phyloP scores from a whole-genome alignment of 2,113 vertebrate species.

The Aix galericulata region DNA sequence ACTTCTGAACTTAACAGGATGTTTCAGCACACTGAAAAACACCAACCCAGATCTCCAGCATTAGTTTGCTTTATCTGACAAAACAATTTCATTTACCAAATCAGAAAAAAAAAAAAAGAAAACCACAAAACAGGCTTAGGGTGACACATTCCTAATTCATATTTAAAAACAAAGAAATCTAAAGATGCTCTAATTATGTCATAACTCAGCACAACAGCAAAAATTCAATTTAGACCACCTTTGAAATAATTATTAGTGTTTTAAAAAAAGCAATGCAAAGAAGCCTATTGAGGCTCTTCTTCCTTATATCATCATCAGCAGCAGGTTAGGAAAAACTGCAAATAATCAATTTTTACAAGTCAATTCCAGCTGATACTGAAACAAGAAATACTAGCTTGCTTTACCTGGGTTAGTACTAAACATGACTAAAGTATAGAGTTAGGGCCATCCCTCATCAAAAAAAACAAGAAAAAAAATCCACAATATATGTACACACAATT shows the following conservation, averaged over 20 bases:
- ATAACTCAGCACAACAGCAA: not conserved
- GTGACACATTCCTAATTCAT: not conserved
- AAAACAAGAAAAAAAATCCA: not conserved
- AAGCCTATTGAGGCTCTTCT: not conserved
- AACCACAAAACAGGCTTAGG: not conserved
- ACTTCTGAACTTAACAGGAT: not conserved
- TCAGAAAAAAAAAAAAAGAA: not conserved
- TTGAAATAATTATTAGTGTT: not conserved
- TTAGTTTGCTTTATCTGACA: not conserved
- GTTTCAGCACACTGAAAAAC: too few species aligned
- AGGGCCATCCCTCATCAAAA: too few species aligned
- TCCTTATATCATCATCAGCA: not conserved
- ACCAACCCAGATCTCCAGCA: not conserved
- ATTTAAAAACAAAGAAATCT: not conserved
- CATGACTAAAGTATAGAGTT: not conserved
- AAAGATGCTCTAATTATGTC: not conserved
- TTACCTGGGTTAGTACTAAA: not conserved
- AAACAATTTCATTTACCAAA: not conserved
- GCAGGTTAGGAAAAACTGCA: not conserved
- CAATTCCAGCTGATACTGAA: not conserved
- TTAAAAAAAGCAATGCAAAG: not conserved
- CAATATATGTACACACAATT: not conserved
- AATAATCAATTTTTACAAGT: not conserved
- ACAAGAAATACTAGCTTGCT: not conserved
- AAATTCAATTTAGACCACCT: not conserved